phyloP scores from a whole-genome alignment of 2,888 invertebrate genomes.

The Eupithecia subumbrata region DNA sequence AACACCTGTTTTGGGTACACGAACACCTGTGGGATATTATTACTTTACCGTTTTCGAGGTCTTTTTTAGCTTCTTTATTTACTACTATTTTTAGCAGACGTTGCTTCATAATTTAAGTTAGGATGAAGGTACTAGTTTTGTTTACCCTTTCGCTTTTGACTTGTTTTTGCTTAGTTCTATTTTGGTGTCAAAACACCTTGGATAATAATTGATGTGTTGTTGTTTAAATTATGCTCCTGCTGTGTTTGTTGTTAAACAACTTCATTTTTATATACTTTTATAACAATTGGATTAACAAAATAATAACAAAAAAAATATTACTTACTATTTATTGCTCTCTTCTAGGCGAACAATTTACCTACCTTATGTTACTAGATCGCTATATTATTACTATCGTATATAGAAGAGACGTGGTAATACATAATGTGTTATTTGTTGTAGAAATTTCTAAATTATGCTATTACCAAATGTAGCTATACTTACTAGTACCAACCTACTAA shows the following conservation, averaged over 20 bases:
- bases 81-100: slow-evolving; percentile 14
- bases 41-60: slow-evolving; percentile 37
- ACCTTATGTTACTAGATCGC: no score
- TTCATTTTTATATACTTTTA: neutral
- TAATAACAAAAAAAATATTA: no score
- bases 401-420: neutral
- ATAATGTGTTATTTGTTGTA: neutral
- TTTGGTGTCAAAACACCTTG: neutral
- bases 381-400: no score
- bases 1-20: slow-evolving; percentile 75
- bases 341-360: no score
- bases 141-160: neutral
- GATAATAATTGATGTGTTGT: neutral
- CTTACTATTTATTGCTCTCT: no score
- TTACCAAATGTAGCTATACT: neutral
- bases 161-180: slow-evolving; percentile 1
- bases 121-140: neutral
- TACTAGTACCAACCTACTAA: neutral
- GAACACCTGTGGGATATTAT: slow-evolving; percentile 77
- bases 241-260: neutral
- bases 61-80: slow-evolving; percentile 7
- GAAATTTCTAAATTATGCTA: neutral
- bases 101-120: neutral
- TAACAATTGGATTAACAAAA: no score
- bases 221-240: neutral